Percentiles rank a stretch among this genome's conserved stretches.
Conservation (phyloP, 2,797 vertebrate genomes). For the Melanitta fusca region DNA sequence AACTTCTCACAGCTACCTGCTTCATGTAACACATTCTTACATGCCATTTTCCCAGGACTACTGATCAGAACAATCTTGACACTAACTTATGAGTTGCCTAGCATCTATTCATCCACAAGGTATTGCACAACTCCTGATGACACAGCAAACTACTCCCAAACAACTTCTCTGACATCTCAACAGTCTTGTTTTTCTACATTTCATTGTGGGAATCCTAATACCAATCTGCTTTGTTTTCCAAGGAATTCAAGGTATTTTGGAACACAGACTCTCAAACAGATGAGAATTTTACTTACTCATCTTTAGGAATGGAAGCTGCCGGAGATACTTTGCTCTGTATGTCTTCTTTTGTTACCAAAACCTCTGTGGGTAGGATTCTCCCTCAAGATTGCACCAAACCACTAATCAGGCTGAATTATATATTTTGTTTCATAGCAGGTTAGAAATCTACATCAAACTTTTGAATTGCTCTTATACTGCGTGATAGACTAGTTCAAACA, state of each 20-base stretch:
- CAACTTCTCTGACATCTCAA: background rate
- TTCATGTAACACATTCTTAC: background rate
- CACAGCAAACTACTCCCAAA: background rate
- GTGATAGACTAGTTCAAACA: background rate
- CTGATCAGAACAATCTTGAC: background rate
- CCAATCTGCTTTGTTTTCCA: background rate
- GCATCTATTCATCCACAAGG: background rate
- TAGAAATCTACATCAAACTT: background rate
- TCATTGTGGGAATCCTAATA: background rate
- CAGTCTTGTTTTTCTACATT: background rate
- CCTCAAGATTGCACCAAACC: background rate
- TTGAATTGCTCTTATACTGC: background rate
- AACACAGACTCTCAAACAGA: background rate
- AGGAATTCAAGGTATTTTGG: background rate
- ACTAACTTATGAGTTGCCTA: background rate
- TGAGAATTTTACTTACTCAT: background rate
- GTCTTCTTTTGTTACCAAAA: background rate
- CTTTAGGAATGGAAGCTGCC: background rate
- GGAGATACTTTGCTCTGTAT: background rate
- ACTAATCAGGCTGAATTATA: background rate
- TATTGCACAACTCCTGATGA: background rate
- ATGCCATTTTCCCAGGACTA: background rate
- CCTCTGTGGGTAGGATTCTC: background rate
- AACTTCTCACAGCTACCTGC: background rate
- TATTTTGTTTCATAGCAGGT: background rate